Percentiles rank a stretch among this genome's conserved stretches.
Evolutionary conservation across 1,140 invertebrate genomes (phyloP).

Genomic region (Calephelis virginiensis): DNA sequence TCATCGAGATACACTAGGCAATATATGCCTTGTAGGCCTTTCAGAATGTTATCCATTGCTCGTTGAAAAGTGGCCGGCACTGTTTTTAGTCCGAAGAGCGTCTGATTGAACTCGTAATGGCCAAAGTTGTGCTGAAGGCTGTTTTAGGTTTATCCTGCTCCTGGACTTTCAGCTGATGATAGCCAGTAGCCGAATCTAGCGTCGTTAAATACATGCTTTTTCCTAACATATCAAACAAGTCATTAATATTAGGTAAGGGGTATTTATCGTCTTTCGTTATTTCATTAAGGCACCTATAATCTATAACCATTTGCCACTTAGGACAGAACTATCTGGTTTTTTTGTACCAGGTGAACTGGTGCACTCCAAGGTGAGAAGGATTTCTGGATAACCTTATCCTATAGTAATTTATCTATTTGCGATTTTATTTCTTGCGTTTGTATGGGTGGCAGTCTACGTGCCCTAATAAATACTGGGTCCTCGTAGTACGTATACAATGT

Average conservation of each 20-base stretch:
- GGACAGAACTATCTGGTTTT: constrained; percentile 19
- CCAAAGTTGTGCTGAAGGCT: too few relatives aligned
- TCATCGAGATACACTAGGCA: constrained; percentile 31
- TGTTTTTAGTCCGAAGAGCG: constrained; percentile 23
- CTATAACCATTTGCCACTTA: constrained; percentile 27
- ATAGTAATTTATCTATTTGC: background rate
- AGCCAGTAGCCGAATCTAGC: constrained; percentile 27
- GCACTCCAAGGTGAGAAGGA: background rate
- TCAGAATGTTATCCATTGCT: too few relatives aligned
- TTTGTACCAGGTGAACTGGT: constrained; percentile 12
- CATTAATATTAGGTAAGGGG: too few relatives aligned
- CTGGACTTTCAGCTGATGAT: constrained; percentile 27
- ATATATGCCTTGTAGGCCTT: constrained; percentile 23
- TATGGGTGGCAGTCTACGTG: background rate
- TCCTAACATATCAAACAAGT: constrained; percentile 22
- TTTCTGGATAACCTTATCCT: background rate
- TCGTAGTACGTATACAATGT: background rate
- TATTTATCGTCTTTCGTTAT: constrained; percentile 26
- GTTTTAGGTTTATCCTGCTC: constrained; percentile 11
- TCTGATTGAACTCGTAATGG: constrained; percentile 25
- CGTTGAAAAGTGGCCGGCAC: too few relatives aligned
- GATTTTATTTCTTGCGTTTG: background rate
- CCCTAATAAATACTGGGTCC: background rate
- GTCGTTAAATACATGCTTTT: constrained; percentile 24
- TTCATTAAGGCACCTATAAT: constrained; percentile 29